Percentiles rank a stretch among this genome's conserved stretches.
These are phyloP conservation scores for Tapirus indicus DNA, from an alignment of 2,797 vertebrate species.

Conservation along the genomic window DNA sequence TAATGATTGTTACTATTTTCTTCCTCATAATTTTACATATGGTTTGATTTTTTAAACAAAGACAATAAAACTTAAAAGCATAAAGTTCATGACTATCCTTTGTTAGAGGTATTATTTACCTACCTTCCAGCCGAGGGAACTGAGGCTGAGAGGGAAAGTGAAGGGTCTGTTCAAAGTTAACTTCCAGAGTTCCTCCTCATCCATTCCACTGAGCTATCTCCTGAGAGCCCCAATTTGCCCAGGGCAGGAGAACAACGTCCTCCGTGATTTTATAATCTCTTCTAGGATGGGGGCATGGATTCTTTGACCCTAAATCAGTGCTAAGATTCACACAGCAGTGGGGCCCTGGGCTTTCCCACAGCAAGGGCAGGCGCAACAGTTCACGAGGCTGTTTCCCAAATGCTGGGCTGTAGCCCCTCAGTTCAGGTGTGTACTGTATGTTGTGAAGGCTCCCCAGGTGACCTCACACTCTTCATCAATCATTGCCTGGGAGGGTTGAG, in stretches of 20 bases:
- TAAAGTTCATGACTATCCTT: neutral
- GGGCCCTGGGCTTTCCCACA: neutral
- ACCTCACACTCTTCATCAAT: neutral
- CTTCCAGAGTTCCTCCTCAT: neutral
- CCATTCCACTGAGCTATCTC: too few relatives aligned
- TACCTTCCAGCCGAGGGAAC: neutral
- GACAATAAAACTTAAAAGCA: neutral
- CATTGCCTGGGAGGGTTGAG: neutral
- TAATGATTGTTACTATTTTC: neutral
- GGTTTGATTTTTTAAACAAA: neutral
- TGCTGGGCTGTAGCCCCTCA: neutral
- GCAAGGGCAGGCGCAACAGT: neutral
- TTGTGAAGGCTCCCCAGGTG: neutral
- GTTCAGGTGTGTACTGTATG: neutral
- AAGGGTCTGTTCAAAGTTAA: neutral
- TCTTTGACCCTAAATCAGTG: neutral
- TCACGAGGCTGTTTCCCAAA: neutral
- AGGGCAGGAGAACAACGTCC: accelerated
- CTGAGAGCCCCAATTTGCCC: neutral
- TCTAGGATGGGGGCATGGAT: neutral
- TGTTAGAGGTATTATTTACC: neutral
- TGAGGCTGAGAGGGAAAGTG: neutral
- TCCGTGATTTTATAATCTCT: neutral
- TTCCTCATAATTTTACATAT: neutral
- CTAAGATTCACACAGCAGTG: neutral